Base-by-base conservation (phyloP, 2,888 invertebrate genomes). In the Stenichneumon culpator region DNA sequence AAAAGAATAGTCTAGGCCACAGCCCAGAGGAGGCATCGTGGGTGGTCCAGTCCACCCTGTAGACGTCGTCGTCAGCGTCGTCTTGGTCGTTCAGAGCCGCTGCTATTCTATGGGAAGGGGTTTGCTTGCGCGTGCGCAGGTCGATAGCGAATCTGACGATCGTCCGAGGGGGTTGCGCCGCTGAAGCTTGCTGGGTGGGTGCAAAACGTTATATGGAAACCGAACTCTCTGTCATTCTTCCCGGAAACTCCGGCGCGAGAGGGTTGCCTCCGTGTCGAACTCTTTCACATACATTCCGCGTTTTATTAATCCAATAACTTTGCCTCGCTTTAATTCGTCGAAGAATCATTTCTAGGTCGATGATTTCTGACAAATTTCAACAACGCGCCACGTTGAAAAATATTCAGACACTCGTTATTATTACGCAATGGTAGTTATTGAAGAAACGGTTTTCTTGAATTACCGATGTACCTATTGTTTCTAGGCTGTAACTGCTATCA, bases 81-180 rank as follows among this genome's bases (percentile, higher is more conserved):
- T 84, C 85, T 77, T 82, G 39, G 68, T 77, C 75, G 88, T 88
- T 87, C 78, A 84, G 79, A 80, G 77, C 73, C 77, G 22, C 60
- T 44, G 87, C 86, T 88, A 86, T 82, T 79, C 83, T 28, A 75
- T 74, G 85, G 86, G 89, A 88, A 87, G 88, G 89, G 86, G 75
- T 80, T 82, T 83, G 65, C 79, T 86, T 86, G 87, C 89, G 87
- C 88, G 72, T 79, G 87, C 86, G 87, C 87, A 87, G 87, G 79
- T 86, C 87, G 87, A 87, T 87, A 87, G 83, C 81, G 83, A 86
- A 85, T 82, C 83, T 87, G 83, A 83, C 69, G 79, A 83, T 83
- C 54, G 79, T 83, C 69, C 81, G 70, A 69, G 79, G 82, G 79
- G 70, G 54, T 82, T 82, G 82, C 82, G 79, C 75, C 65, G 63